Evolutionary conservation across 2,888 invertebrate genomes (phyloP).

Genomic region (Psylliodes chrysocephalus): DNA sequence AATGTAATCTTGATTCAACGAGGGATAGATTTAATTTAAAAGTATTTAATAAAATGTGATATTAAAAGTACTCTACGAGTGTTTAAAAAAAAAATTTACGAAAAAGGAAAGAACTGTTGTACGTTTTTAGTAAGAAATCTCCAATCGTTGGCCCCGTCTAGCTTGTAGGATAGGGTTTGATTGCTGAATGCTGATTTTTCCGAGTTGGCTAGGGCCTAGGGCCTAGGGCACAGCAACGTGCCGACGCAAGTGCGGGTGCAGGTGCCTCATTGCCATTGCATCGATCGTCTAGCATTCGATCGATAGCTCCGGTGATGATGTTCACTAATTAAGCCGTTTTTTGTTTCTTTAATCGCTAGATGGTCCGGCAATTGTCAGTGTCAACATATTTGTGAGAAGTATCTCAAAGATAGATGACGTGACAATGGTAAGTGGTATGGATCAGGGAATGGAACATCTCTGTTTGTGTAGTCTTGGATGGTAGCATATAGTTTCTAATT

Average conservation of each 20-base stretch:
- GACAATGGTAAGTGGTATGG: conserved; percentile 91
- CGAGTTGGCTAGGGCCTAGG: conserved; percentile 42
- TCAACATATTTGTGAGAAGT: conserved; percentile 99
- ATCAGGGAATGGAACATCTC: conserved; percentile 55
- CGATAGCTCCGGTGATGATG: conserved; percentile 52
- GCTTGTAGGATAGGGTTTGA: conserved; percentile 62
- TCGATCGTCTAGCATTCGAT: conserved; percentile 46
- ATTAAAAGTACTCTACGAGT: too few species aligned
- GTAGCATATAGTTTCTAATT: conserved; percentile 54
- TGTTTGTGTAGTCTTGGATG: conserved; percentile 60
- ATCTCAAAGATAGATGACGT: conserved; percentile 99
- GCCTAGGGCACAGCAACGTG: conserved; percentile 48
- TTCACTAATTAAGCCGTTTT: conserved; percentile 60
- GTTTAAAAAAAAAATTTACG: too few species aligned
- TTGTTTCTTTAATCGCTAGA: conserved; percentile 68
- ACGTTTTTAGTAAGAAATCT: conserved; percentile 24
- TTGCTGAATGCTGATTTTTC: conserved; percentile 58
- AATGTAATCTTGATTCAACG: too few species aligned
- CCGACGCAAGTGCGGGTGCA: conserved; percentile 53
- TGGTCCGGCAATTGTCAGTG: conserved; percentile 95
- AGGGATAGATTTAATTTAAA: too few species aligned
- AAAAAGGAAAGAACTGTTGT: conserved; percentile 42
- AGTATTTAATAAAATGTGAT: too few species aligned
- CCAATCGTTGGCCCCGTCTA: conserved; percentile 54
- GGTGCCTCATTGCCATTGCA: conserved; percentile 59